phyloP scores from a whole-genome alignment of 2,888 invertebrate genomes.

The Barypeithes pellucidus region DNA sequence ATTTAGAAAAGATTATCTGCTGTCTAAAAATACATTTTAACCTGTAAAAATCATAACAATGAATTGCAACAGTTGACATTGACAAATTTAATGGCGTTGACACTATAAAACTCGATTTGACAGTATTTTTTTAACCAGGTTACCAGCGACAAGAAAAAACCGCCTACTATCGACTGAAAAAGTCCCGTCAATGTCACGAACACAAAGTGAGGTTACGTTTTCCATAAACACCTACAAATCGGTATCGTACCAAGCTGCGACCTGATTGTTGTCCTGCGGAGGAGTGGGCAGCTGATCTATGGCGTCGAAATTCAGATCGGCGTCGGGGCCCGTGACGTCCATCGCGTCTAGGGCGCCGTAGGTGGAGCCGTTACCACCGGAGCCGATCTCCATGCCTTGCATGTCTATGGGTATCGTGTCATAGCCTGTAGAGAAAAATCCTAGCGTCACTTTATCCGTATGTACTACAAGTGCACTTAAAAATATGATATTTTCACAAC shows the following conservation, averaged over 20 bases:
- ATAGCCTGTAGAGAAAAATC: slow-evolving; percentile 79
- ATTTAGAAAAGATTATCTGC: too few relatives aligned
- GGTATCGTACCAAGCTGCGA: slow-evolving; percentile 98
- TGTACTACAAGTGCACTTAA: not conserved
- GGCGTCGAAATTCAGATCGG: slow-evolving; percentile 86
- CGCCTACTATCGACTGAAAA: too few relatives aligned
- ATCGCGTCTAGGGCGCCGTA: slow-evolving; percentile 90
- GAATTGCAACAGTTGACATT: too few relatives aligned
- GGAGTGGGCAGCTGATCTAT: slow-evolving; percentile 85
- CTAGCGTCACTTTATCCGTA: not conserved
- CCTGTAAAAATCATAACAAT: too few relatives aligned
- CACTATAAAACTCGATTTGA: too few relatives aligned
- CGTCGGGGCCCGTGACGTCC: slow-evolving; percentile 86
- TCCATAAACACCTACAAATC: slow-evolving; percentile 79
- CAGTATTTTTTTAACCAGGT: too few relatives aligned
- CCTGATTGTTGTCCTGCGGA: slow-evolving; percentile 91
- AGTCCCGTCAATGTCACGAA: not conserved
- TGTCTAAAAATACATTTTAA: too few relatives aligned
- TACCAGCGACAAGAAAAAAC: too few relatives aligned
- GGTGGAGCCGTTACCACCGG: slow-evolving; percentile 77
- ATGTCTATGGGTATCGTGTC: slow-evolving; percentile 98
- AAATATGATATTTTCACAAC: too few relatives aligned
- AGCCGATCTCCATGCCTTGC: slow-evolving; percentile 93
- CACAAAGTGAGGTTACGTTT: slow-evolving; percentile 13
- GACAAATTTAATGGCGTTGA: too few relatives aligned